Evolutionary conservation across 2,113 vertebrate genomes (phyloP).

Genomic region (Numenius arquata): DNA sequence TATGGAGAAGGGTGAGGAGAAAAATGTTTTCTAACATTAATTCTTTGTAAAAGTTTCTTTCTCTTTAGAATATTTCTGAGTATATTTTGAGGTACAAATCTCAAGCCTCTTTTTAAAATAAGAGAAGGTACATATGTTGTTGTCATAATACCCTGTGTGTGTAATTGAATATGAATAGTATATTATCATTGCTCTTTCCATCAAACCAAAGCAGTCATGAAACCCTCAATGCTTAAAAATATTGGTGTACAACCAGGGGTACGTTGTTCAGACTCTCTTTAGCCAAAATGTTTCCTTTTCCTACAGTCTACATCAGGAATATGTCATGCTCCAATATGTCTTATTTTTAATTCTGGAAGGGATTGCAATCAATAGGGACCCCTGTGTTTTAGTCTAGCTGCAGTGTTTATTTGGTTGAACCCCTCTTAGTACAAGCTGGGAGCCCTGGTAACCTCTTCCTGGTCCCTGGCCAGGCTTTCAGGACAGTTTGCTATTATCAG

Average conservation of each 20-base stretch:
- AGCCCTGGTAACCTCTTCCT: not conserved
- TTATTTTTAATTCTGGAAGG: not conserved
- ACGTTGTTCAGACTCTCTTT: not conserved
- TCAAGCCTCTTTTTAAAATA: not conserved
- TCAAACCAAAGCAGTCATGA: not conserved
- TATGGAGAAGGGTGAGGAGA: not conserved
- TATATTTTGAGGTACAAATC: not conserved
- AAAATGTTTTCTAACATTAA: not conserved
- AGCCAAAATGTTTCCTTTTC: not conserved
- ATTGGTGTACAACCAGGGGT: not conserved
- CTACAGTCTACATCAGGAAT: not conserved
- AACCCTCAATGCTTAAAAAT: not conserved
- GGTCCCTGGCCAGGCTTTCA: not conserved
- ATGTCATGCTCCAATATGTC: not conserved
- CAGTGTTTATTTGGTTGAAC: not conserved
- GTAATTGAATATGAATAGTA: not conserved
- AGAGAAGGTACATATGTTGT: rapidly evolving
- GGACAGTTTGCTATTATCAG: not conserved
- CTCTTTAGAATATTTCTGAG: not conserved
- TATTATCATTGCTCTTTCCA: not conserved
- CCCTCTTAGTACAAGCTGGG: not conserved
- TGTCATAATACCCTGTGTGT: not conserved
- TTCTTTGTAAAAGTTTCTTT: not conserved
- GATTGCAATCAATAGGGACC: not conserved
- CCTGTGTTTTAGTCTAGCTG: not conserved